A percentile compares a stretch with the other conserved stretches of the same genome.
Evolutionary conservation across 2,113 vertebrate species (phyloP).

Genomic region (Hystrix cristata): DNA sequence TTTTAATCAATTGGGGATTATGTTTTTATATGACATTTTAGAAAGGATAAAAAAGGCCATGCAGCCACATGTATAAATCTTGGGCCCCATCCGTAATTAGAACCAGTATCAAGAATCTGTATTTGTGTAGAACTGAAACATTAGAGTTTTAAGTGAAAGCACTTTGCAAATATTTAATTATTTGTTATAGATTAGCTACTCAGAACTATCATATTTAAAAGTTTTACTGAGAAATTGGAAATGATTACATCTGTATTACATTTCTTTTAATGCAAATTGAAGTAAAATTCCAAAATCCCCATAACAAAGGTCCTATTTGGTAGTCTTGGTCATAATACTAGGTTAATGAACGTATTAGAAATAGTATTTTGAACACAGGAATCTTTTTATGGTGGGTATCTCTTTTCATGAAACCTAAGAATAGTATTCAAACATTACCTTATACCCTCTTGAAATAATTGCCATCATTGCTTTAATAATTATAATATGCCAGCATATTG

Average conservation of each 20-base stretch:
- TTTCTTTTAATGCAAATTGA: slow-evolving; percentile 11
- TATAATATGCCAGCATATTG: background rate
- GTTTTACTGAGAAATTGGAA: slow-evolving; percentile 39
- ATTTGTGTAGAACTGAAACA: background rate
- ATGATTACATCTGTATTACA: background rate
- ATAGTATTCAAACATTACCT: background rate
- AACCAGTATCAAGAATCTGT: slow-evolving; percentile 22
- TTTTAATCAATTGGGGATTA: slow-evolving; percentile 44
- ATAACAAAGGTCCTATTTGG: background rate
- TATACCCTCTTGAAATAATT: slow-evolving; percentile 26
- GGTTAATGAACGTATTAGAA: background rate
- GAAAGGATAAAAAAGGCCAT: slow-evolving; percentile 44
- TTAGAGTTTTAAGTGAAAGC: slow-evolving; percentile 14
- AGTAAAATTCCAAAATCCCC: slow-evolving; percentile 23
- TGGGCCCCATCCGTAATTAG: slow-evolving; percentile 46
- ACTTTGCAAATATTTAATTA: slow-evolving; percentile 43
- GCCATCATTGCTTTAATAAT: background rate
- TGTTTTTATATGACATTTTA: slow-evolving; percentile 52
- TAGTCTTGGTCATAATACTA: background rate
- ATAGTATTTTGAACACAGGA: background rate
- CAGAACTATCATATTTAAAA: slow-evolving; percentile 36
- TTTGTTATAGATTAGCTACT: slow-evolving; percentile 2
- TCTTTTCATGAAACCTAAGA: background rate
- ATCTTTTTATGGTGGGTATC: background rate
- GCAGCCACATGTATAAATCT: background rate